Evolutionary conservation across 2,797 vertebrate species (phyloP), one percentile per base, ranked within the genome.

Genomic region (Myotis daubentonii): DNA sequence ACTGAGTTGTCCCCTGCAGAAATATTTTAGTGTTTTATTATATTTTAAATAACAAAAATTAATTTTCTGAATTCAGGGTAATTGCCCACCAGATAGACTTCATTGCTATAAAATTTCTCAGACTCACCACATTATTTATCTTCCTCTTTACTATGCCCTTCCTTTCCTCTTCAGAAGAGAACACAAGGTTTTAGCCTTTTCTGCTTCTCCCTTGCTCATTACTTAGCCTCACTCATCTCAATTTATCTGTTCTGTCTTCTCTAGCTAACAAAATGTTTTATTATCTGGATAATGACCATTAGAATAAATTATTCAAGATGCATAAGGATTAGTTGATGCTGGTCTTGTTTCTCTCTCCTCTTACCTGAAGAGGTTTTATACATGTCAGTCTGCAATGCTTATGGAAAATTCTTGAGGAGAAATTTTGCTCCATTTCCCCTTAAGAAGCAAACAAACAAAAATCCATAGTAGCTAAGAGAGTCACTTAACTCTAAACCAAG

Each of bases 11-110:
- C 72, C 65, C 79, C 87, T 83, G 9, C 5, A 92, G 75, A 89
- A 95, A 23, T 51, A 15, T 49, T 68, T 89, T 19, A 38, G 85
- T n/a, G 28, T n/a, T 86, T 94, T 36, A 82, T 80, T 85, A 71
- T 38, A 62, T 81, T 96, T 96, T 91, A 89, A 95, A 60, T 66
- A 91, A 86, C 33, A 62, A 74, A 89, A 88, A 79, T 71, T 71
- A 87, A 55, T 89, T 94, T 84, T 94, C 87, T 93, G 65, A 75
- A 53, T 38, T n/a, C 16, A 60, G 25, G 62, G 19, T 82, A 89
- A 66, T 91, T 89, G 15, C 15, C 68, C 78, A 72, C 19, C 4
- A 2, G 2, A n/a, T 51, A 44, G 75, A 89, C 44, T 76, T 74
- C 15, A 16, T 41, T 85, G 44, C 44, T 79, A 1, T 84, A 71